Percentiles rank a stretch among this genome's conserved stretches.
phyloP scores from a whole-genome alignment of 2,888 invertebrate genomes.

The Heteromurus nitidus region DNA sequence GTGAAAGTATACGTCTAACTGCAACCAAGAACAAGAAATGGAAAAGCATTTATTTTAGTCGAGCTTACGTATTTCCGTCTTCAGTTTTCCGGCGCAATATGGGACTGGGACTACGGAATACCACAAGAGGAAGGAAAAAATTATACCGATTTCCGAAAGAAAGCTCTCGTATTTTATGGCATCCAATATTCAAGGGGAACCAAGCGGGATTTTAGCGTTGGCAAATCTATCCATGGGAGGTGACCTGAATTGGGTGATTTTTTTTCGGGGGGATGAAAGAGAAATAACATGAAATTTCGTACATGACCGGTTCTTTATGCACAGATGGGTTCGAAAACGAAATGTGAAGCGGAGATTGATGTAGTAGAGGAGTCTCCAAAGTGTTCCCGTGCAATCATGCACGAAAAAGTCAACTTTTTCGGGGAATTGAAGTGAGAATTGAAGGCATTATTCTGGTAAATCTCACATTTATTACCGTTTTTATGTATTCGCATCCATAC shows the following conservation, averaged over 20 bases:
- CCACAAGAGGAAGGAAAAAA: not conserved
- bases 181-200: not conserved
- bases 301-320: too few species aligned
- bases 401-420: slow-evolving; percentile 16
- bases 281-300: slow-evolving; percentile 2
- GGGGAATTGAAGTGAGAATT: not conserved
- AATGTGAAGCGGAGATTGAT: too few species aligned
- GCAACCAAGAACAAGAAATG: slow-evolving; percentile 7
- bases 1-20: too few species aligned
- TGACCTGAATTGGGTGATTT: too few species aligned
- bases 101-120: not conserved
- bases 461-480: not conserved
- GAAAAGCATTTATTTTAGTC: slow-evolving; percentile 24
- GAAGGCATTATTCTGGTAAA: not conserved
- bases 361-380: too few species aligned
- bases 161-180: not conserved
- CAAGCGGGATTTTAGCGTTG: not conserved
- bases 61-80: not conserved
- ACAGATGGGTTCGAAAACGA: not conserved
- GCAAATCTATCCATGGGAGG: not conserved
- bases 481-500: not conserved
- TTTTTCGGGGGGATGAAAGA: not conserved
- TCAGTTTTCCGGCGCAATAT: not conserved
- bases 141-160: not conserved
- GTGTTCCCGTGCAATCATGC: not conserved